Base-by-base conservation (phyloP, 1,140 invertebrate species). In the Atta texana region DNA sequence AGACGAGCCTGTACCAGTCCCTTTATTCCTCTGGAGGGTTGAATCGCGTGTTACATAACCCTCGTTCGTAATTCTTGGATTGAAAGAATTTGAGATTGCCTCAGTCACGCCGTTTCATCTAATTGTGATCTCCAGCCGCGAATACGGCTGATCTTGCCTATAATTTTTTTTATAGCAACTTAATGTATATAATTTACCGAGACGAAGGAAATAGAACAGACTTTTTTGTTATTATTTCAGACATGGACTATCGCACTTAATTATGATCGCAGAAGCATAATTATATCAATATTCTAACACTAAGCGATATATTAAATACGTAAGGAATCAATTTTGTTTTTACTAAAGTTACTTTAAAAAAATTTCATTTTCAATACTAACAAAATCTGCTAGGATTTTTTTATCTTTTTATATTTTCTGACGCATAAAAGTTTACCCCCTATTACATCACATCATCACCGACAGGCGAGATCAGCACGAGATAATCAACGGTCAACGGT, bases 1-100 rank as follows among this genome's bases (percentile, higher is more conserved):
- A 90, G 84, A 90, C 91, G 90, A 91, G 88, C 87, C 82, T 88
- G 86, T 87, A 75, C 90, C 91, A 39, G 88, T 44, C 66, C 63
- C 59, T 86, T 86, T 84, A 89, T 90, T 64, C 66, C 85, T 82
- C 66, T 88, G 78, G 92, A 92, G 90, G 91, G 87, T 93, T 85
- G 82, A 91, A 91, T 92, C 92, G 93, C 92, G 91, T 93, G 92
- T 93, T 93, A 92, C 91, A 86, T 91, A 92, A 93, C 89, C 61
- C 88, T 61, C 72, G 69, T 64, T 69, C 59, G 84, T 89, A 87
- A 87, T 90, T 89, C 78, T 64, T 53, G 82, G 55, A 34, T 57
- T 68, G 69, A 80, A 90, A 87, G 76, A 89, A 89, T 77, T 71
- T n/a, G 55, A 63, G 55, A 72, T 82, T 82, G 55, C 24, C 4